These are phyloP conservation scores for Zaprionus vittiger DNA, from an alignment of 1,140 invertebrate genomes.

Conservation along the genomic window DNA sequence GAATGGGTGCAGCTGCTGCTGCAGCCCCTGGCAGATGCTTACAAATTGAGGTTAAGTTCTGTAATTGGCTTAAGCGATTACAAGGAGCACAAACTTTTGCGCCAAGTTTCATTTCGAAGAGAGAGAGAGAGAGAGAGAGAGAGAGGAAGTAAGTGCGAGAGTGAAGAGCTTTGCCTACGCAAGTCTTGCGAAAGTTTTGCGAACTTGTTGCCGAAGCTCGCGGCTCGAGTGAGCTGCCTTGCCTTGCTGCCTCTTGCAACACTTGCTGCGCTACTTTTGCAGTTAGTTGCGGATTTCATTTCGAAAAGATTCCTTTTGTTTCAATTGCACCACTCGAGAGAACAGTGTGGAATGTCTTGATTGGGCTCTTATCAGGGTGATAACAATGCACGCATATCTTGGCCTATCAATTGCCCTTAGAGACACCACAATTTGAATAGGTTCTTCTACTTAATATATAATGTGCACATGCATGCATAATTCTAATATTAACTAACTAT, in stretches of 20 bases:
- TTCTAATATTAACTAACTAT: too few relatives aligned
- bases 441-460: too few relatives aligned
- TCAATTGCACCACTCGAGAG: neutral
- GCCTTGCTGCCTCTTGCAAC: too few relatives aligned
- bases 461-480: too few relatives aligned
- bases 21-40: slow-evolving; percentile 11
- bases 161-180: slow-evolving; percentile 14
- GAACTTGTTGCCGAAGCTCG: slow-evolving; percentile 2
- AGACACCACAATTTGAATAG: neutral
- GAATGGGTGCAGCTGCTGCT: slow-evolving; percentile 24
- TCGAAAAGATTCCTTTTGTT: slow-evolving; percentile 21
- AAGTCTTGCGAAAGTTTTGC: slow-evolving; percentile 10
- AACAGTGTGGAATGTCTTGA: neutral
- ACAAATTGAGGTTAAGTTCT: slow-evolving; percentile 74
- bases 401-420: neutral
- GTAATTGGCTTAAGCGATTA: slow-evolving; percentile 79
- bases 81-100: slow-evolving; percentile 63
- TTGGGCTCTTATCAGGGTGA: neutral
- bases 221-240: neutral
- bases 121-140: neutral
- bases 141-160: slow-evolving; percentile 3
- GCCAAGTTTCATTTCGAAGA: slow-evolving; percentile 26
- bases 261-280: neutral
- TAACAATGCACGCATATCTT: neutral
- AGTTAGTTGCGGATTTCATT: slow-evolving; percentile 1